Evolutionary conservation across 2,113 vertebrate species (phyloP).

Genomic region (Psilopsiagon aurifrons): DNA sequence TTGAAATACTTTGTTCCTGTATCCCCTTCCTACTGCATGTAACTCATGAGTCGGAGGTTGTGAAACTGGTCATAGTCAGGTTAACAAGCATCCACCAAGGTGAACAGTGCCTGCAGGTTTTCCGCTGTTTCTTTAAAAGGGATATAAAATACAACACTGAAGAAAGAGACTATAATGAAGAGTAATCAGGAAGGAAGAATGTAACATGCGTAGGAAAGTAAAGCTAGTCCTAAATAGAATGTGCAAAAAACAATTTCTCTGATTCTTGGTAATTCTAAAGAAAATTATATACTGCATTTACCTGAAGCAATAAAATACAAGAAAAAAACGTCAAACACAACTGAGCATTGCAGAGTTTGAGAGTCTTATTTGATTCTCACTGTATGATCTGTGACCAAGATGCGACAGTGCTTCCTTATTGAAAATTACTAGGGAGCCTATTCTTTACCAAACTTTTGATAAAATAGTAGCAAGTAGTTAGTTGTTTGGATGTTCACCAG

Average conservation of each 20-base stretch:
- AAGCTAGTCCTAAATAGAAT: background rate
- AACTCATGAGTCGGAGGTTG: background rate
- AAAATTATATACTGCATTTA: background rate
- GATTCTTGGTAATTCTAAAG: background rate
- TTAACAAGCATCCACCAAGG: background rate
- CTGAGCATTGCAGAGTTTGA: background rate
- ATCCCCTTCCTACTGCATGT: background rate
- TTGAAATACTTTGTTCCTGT: background rate
- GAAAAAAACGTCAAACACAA: background rate
- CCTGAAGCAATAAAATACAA: background rate
- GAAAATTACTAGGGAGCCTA: background rate
- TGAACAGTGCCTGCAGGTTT: background rate
- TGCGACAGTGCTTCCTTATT: background rate
- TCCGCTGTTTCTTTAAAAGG: background rate
- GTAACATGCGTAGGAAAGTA: background rate
- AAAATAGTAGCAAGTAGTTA: background rate
- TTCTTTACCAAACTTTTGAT: background rate
- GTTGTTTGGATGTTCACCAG: background rate
- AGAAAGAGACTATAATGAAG: background rate
- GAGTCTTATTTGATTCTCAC: background rate
- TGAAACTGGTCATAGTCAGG: background rate
- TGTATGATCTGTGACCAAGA: background rate
- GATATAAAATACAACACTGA: background rate
- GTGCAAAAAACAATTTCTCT: background rate
- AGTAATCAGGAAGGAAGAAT: background rate